Evolutionary conservation across 2,113 vertebrate genomes (phyloP).

Genomic region (Siniperca knerii): DNA sequence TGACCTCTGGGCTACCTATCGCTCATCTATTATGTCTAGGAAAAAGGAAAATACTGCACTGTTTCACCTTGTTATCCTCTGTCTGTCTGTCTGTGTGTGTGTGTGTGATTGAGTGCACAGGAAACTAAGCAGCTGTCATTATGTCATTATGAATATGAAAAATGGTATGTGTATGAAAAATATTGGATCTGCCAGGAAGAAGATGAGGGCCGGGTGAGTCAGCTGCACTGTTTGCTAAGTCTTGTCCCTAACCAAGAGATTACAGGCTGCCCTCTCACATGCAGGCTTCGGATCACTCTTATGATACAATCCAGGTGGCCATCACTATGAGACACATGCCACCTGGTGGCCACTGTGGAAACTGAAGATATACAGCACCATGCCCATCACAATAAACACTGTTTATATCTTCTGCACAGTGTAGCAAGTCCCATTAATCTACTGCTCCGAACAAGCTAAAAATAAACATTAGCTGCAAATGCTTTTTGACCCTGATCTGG

Average conservation of each 20-base stretch:
- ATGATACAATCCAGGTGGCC: neutral
- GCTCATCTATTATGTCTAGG: no score
- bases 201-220: neutral
- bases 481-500: neutral
- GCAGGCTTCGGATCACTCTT: constrained; percentile 15
- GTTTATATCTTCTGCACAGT: neutral
- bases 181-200: neutral
- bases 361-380: neutral
- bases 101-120: neutral
- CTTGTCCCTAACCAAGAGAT: constrained; percentile 38
- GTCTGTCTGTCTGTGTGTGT: neutral
- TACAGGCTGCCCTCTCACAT: constrained; percentile 52
- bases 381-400: neutral
- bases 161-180: neutral
- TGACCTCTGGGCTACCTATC: no score
- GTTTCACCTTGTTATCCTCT: neutral
- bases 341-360: constrained; percentile 54
- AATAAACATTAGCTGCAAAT: neutral
- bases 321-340: constrained; percentile 44
- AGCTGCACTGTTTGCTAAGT: constrained; percentile 37
- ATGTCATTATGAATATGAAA: neutral
- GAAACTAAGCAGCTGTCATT: neutral
- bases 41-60: neutral
- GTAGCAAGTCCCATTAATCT: neutral
- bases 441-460: neutral